Evolutionary conservation across 2,888 invertebrate genomes (phyloP).

Genomic region (Cactoblastis cactorum): DNA sequence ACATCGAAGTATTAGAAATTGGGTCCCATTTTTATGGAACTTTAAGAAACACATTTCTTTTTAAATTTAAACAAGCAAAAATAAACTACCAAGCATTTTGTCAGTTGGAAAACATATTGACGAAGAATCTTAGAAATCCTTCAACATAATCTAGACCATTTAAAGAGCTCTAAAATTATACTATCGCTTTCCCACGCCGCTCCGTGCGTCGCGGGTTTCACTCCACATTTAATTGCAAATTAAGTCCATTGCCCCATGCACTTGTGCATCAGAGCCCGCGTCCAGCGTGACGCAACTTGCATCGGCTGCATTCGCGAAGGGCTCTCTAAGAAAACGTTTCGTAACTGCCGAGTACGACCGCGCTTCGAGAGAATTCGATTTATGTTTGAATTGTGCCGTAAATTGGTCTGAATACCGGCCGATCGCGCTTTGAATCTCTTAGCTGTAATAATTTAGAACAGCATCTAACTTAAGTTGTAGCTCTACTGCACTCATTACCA

Average conservation of each 20-base stretch:
- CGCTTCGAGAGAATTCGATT: not conserved
- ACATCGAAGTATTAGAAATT: no score
- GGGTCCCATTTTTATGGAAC: no score
- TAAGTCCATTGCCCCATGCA: constrained; percentile 8
- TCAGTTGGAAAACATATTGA: no score
- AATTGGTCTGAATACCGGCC: not conserved
- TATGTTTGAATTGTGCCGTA: not conserved
- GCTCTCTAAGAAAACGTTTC: constrained; percentile 7
- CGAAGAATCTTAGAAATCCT: no score
- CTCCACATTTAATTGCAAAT: constrained; percentile 1
- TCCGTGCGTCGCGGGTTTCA: not conserved
- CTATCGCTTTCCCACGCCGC: constrained; percentile 4
- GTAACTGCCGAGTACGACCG: not conserved
- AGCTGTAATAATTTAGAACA: no score
- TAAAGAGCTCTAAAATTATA: not conserved
- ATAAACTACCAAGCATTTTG: no score
- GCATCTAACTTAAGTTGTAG: no score
- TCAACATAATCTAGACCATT: not conserved
- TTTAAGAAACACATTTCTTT: no score
- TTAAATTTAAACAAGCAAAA: no score
- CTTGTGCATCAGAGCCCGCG: constrained; percentile 3
- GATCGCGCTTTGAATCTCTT: not conserved
- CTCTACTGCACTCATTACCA: no score
- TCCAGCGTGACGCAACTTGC: constrained; percentile 7
- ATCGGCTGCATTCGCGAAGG: not conserved